Base-by-base conservation (phyloP, 2,888 invertebrate genomes). In the Tachina grossa region DNA sequence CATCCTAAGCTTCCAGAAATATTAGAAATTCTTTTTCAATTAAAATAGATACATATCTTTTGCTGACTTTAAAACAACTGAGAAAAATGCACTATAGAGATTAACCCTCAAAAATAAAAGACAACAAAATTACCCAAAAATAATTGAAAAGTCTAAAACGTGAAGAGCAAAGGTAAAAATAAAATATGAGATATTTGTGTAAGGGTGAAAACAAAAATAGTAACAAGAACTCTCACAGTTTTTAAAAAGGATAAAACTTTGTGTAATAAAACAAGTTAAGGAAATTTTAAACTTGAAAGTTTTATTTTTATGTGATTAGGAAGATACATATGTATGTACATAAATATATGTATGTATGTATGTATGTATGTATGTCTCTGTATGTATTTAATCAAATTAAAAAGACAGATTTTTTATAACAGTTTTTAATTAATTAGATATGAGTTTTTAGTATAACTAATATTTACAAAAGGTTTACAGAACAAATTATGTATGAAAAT, bases 21-120 rank as follows among this genome's bases (percentile, higher is more conserved):
- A 51, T 57, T 53, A 53, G 31, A 63, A 51, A 22, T 69, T 45
- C 11, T 65, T 43, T n/a, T 22, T 57, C 19, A 13, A 65, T 74
- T 72, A 69, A 68, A 77, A 80, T 84, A 83, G 84, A 86, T 87
- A 86, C 84, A 85, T 76, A 84, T 87, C 84, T 74, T 81, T 77
- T 82, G 80, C 74, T 69, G 72, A 83, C 77, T 83, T 72, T 53
- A 77, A 63, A 59, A 53, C 43, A 71, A 72, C 51, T 57, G 68
- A 4, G 31, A 82, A 77, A 80, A 77, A 80, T 87, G 72, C 78
- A 84, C 81, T 68, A 71, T 85, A 10, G 31, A 57, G 76, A 84
- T 85, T 85, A 85, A 87, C 87, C 85, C 85, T 45, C 65, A 72
- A 84, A 81, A 71, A 63, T 45, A 31, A 55, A 79, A 72, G 45